Base-by-base conservation (phyloP, 2,113 vertebrate species). In the Regulus satrapa region DNA sequence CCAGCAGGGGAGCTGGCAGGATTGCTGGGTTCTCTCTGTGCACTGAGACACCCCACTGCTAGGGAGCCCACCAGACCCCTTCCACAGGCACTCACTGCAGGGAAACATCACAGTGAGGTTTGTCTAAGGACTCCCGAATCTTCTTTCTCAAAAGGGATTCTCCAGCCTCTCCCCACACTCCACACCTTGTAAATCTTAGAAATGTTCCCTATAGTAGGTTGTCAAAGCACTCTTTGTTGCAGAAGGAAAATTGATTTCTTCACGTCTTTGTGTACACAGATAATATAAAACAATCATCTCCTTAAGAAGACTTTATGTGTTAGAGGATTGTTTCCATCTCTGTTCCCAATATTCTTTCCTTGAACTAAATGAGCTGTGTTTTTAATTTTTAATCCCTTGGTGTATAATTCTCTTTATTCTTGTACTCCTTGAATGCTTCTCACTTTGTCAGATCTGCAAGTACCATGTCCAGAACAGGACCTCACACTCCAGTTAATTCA, bases 211-310 rank as follows among this genome's bases (percentile, higher is more conserved):
- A n/a, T n/a, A 40, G 26, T 24, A 76, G 72, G 24, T 58, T 77
- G 85, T 55, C 55, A 94, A 91, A 95, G 84, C 43, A 66, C 21
- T 58, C 88, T 76, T 92, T 89, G 88, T 93, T 86, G 51, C 67
- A 96, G 85, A 92, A 93, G 20, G 18, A 88, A 93, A 77, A 74
- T 41, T 18, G 59, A 90, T 80, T 89, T 88, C 49, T 92, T 94
- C 41, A 62, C 36, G 28, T 80, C 41, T 90, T 85, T 88, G 29
- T 79, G 69, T 90, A 67, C 5, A 9, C 21, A 66, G 46, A 54
- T 36, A 76, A 59, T 74, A 58, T 31, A 54, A 92, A 90, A 58
- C 51, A 0, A 73, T 88, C 43, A 89, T 64, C 74, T 94, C 34
- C 25, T 76, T 54, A 74, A 41, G 43, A 68, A 79, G 29, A 62